These are phyloP conservation scores for Trichosurus vulpecula DNA, from an alignment of 2,797 vertebrate genomes.

Conservation along the genomic window DNA sequence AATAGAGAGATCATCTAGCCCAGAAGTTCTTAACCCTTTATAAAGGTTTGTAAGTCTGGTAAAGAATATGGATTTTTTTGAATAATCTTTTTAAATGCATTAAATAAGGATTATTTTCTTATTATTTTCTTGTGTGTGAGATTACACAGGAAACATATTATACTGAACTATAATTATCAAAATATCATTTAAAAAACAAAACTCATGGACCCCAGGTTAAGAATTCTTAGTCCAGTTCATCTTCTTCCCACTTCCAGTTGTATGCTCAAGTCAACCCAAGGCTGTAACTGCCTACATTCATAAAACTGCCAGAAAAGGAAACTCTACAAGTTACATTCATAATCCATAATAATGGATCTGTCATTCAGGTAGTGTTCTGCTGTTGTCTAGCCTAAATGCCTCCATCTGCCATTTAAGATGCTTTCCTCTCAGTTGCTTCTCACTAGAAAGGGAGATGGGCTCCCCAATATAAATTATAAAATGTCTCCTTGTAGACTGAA, in stretches of 20 bases:
- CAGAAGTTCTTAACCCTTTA: not conserved
- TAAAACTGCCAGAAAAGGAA: not conserved
- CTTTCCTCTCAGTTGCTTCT: slow-evolving; percentile 14
- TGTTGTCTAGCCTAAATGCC: slow-evolving; percentile 5
- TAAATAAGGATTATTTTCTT: not conserved
- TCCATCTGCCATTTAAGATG: not conserved
- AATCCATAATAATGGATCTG: not conserved
- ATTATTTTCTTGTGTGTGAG: not conserved
- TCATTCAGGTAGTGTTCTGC: not conserved
- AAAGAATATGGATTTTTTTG: not conserved
- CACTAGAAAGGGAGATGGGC: slow-evolving; percentile 10
- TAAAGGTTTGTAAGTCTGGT: not conserved
- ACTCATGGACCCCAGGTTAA: not conserved
- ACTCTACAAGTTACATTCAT: not conserved
- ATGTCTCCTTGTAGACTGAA: not conserved
- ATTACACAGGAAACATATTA: not conserved
- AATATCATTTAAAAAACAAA: not conserved
- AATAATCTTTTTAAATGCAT: not conserved
- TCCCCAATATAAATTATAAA: slow-evolving; percentile 31
- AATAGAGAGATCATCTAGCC: not conserved
- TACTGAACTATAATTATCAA: not conserved
- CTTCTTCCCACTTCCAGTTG: not conserved
- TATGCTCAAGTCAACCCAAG: not conserved
- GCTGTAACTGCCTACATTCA: too few relatives aligned
- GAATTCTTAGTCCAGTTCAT: not conserved